Conservation (phyloP, 64 coral and sea anemone genomes). For the Porites australiensis region DNA sequence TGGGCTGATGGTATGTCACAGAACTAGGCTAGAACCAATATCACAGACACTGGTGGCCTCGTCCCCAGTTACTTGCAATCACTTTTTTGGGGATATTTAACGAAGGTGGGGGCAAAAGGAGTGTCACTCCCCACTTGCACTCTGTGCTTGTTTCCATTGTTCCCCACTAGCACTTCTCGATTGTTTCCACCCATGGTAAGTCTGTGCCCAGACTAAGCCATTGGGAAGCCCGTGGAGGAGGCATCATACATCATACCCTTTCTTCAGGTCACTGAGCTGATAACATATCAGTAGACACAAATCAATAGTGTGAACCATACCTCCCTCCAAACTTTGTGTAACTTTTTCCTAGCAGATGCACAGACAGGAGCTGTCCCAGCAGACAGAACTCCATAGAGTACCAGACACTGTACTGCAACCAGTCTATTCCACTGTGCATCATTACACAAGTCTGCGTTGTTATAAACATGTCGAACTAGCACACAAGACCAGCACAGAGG, state of each 20-base stretch:
- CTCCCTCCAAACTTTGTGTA: slow-evolving; percentile 58
- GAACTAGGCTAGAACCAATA: no score
- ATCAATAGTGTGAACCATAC: background rate
- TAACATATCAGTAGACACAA: background rate
- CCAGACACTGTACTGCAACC: slow-evolving; percentile 60
- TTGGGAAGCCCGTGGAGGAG: background rate
- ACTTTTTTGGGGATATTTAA: no score
- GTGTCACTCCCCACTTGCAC: no score
- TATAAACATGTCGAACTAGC: slow-evolving; percentile 49
- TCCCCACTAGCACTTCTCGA: no score
- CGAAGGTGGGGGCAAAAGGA: no score
- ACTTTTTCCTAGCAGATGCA: slow-evolving; percentile 35
- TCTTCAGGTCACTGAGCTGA: background rate
- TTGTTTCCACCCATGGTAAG: no score
- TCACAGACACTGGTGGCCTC: no score
- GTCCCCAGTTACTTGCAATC: no score
- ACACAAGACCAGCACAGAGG: slow-evolving; percentile 80
- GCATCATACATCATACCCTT: background rate
- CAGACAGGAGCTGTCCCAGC: slow-evolving; percentile 64
- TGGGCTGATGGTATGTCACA: no score
- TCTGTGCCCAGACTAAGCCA: no score
- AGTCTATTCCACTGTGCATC: slow-evolving; percentile 68
- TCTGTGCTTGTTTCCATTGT: no score
- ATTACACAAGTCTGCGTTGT: slow-evolving; percentile 38
- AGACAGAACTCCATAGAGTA: slow-evolving; percentile 59